Conservation (phyloP, 2,888 invertebrate species). For the Noctua pronuba region DNA sequence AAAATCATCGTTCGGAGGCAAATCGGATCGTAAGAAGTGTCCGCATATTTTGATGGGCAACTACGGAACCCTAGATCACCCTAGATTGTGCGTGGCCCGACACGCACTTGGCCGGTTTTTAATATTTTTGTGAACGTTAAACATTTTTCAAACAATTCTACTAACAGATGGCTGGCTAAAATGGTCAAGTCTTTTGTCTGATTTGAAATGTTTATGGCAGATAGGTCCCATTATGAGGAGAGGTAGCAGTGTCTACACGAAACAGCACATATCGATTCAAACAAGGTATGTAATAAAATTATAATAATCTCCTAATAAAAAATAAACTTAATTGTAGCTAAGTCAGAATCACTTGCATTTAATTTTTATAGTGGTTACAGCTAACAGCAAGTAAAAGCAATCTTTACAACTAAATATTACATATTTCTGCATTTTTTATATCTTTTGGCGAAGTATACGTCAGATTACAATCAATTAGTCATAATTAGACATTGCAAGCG, state of each 20-base stretch:
- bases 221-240: not conserved
- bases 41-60: too few relatives aligned
- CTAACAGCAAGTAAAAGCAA: not conserved
- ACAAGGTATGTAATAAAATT: not conserved
- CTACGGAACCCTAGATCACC: too few relatives aligned
- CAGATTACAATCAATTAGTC: not conserved
- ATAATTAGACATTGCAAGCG: not conserved
- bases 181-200: not conserved
- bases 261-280: not conserved
- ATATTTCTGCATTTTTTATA: not conserved
- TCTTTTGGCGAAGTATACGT: not conserved
- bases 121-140: too few relatives aligned
- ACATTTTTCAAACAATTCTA: too few relatives aligned
- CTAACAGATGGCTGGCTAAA: too few relatives aligned
- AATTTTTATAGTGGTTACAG: not conserved
- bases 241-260: not conserved
- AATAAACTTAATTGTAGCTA: not conserved
- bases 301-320: not conserved
- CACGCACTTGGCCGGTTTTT: too few relatives aligned
- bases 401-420: not conserved
- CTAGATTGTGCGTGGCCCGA: too few relatives aligned
- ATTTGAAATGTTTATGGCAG: not conserved
- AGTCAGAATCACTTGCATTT: not conserved
- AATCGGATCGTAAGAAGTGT: too few relatives aligned
- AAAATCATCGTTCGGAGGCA: too few relatives aligned